These are phyloP conservation scores for Balanococcus diminutus DNA, from an alignment of 2,888 invertebrate genomes.

Conservation along the genomic window DNA sequence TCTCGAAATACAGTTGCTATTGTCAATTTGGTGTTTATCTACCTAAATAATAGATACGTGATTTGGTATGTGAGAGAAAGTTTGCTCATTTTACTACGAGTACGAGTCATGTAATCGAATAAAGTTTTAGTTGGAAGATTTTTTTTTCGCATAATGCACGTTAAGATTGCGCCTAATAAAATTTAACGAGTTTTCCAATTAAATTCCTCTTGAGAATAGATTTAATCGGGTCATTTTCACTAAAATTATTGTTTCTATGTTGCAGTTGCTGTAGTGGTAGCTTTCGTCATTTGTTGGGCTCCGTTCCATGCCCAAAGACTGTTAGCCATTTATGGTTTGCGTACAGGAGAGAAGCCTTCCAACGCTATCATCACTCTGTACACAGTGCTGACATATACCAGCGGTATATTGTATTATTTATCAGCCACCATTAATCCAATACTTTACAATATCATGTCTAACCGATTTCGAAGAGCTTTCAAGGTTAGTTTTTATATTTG, in stretches of 20 bases:
- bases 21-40: too few species aligned
- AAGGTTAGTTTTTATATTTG: constrained; percentile 57
- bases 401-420: constrained; percentile 88
- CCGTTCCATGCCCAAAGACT: constrained; percentile 92
- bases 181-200: not conserved
- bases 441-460: constrained; percentile 92
- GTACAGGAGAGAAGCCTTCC: constrained; percentile 42
- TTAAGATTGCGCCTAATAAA: not conserved
- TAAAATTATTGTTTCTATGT: constrained; percentile 56
- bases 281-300: constrained; percentile 83
- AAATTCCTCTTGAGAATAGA: not conserved
- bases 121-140: not conserved
- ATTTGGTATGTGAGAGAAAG: not conserved
- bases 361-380: constrained; percentile 63
- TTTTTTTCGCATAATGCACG: not conserved
- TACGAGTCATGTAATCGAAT: not conserved
- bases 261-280: constrained; percentile 84
- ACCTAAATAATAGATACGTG: not conserved
- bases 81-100: not conserved
- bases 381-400: constrained; percentile 76
- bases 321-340: constrained; percentile 65
- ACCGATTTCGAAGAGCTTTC: constrained; percentile 76
- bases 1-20: too few species aligned
- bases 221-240: not conserved
- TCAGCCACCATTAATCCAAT: constrained; percentile 93